phyloP scores from a whole-genome alignment of 2,888 invertebrate genomes.

The Nasonia oneida region DNA sequence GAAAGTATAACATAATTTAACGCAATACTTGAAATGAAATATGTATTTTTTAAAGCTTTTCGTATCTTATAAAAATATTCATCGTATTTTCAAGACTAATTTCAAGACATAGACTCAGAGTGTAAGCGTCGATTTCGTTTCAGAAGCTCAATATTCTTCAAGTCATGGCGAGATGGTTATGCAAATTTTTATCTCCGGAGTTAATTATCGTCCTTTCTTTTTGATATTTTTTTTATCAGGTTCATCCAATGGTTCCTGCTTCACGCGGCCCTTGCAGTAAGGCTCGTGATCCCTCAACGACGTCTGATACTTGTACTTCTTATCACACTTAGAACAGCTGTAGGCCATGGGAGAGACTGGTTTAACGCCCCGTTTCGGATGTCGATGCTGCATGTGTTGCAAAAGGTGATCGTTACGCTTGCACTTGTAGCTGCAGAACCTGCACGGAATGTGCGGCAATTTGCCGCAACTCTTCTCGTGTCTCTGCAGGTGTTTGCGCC shows the following conservation, averaged over 20 bases:
- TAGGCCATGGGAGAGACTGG: constrained; percentile 63
- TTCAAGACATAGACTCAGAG: background rate
- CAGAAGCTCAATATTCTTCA: background rate
- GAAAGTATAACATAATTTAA: background rate
- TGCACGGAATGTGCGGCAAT: constrained; percentile 45
- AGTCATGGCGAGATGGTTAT: background rate
- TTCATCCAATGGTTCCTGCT: background rate
- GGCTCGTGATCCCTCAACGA: constrained; percentile 31
- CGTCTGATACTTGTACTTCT: constrained; percentile 76
- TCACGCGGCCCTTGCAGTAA: background rate
- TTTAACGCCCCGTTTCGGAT: constrained; percentile 6
- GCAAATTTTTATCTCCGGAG: background rate
- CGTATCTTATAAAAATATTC: background rate
- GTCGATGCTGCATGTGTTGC: constrained; percentile 51
- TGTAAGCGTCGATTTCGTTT: background rate
- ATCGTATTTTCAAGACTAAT: background rate
- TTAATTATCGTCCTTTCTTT: background rate
- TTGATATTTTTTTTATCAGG: background rate
- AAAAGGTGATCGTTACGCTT: constrained; percentile 67
- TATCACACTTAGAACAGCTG: constrained; percentile 76
- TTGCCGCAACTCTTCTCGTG: constrained; percentile 75
- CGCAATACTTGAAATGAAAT: background rate
- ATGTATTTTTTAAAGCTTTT: background rate
- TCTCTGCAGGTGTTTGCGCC: constrained; percentile 76
- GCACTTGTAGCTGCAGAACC: constrained; percentile 77